Conservation (phyloP, 2,888 invertebrate species). For the Cephus pygmeus region DNA sequence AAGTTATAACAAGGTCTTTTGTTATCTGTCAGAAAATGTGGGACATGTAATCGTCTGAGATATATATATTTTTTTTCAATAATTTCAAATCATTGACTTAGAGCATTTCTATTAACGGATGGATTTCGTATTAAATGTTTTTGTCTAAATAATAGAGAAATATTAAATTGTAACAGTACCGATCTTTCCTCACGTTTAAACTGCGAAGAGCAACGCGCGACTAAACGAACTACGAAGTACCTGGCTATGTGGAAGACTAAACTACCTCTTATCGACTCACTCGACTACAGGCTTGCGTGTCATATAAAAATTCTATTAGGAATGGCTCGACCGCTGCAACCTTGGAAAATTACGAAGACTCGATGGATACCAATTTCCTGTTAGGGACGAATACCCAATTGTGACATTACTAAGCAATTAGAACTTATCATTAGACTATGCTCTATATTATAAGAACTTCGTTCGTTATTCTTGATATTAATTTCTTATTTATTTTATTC, state of each 20-base stretch:
- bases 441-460: not conserved
- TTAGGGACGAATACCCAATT: not conserved
- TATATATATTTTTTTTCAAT: not conserved
- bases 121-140: not conserved
- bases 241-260: constrained; percentile 39
- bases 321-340: not conserved
- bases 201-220: constrained; percentile 45
- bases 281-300: constrained; percentile 27
- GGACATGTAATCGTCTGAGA: not conserved
- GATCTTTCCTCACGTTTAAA: constrained; percentile 19
- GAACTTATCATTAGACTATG: not conserved
- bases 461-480: not conserved
- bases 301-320: not conserved
- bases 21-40: not conserved
- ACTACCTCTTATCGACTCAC: constrained; percentile 55
- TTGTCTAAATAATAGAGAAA: not conserved
- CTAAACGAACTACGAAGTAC: constrained; percentile 32
- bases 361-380: constrained; percentile 9
- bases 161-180: not conserved
- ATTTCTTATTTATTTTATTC: not conserved
- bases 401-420: not conserved
- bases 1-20: not conserved
- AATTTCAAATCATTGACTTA: not conserved
- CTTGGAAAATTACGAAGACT: not conserved
- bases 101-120: not conserved